Conservation (phyloP, 2,113 vertebrate genomes). For the Suricata suricatta region DNA sequence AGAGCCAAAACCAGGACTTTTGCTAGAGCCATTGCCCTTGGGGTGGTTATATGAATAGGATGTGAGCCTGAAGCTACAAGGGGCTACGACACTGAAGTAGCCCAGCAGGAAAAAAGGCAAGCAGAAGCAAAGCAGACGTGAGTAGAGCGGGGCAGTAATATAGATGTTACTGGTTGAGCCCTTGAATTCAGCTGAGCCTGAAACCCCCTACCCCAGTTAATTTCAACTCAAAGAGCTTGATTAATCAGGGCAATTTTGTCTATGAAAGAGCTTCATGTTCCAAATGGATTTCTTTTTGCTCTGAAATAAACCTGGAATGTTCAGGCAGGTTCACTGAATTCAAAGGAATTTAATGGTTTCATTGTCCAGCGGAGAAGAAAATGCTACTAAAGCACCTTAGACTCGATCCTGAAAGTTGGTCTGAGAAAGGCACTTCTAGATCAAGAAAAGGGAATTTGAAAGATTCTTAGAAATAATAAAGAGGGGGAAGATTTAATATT, state of each 20-base stretch:
- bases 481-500: neutral
- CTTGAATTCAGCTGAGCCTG: neutral
- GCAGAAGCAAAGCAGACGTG: neutral
- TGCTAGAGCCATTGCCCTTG: neutral
- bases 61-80: neutral
- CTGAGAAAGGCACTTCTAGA: neutral
- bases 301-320: neutral
- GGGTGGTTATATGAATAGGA: neutral
- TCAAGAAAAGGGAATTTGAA: neutral
- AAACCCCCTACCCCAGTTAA: neutral
- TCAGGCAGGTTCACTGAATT: neutral
- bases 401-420: neutral
- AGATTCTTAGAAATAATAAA: neutral
- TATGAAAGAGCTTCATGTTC: neutral
- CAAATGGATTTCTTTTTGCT: slow-evolving; percentile 23
- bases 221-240: neutral
- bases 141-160: neutral
- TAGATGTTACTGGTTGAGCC: neutral
- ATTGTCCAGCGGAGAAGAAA: neutral
- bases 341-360: slow-evolving; percentile 12
- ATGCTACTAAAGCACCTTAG: neutral
- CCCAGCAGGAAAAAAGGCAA: neutral
- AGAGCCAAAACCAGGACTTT: neutral
- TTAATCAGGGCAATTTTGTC: neutral
- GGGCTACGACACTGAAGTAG: neutral